These are phyloP conservation scores for Antitype chi DNA, from an alignment of 2,888 invertebrate species.

Conservation along the genomic window DNA sequence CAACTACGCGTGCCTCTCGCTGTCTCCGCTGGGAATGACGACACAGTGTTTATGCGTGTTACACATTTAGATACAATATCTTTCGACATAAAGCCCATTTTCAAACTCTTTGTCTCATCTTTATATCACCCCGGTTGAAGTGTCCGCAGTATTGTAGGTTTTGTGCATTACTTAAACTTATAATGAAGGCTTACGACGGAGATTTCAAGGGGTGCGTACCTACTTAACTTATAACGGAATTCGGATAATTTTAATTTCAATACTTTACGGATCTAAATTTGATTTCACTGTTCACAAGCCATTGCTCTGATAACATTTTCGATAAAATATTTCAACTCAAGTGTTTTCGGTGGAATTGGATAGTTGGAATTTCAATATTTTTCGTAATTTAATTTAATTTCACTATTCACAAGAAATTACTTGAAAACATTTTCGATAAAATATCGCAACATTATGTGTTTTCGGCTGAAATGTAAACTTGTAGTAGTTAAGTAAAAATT, in stretches of 20 bases:
- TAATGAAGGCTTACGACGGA: constrained; percentile 62
- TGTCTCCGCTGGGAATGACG: constrained; percentile 3
- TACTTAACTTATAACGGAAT: not conserved
- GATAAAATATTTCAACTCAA: not conserved
- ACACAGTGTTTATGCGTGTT: constrained; percentile 47
- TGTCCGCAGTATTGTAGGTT: constrained; percentile 17
- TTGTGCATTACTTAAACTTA: not conserved
- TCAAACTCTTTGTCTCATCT: constrained; percentile 42
- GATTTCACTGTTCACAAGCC: not conserved
- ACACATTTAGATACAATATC: constrained; percentile 35
- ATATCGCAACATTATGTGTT: not conserved
- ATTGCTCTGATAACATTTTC: not conserved
- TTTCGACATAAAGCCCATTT: constrained; percentile 36
- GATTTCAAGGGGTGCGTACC: constrained; percentile 62
- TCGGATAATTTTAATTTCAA: not conserved
- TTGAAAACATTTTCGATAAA: not conserved
- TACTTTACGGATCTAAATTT: not conserved
- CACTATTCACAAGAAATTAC: not conserved
- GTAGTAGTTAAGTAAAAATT: not conserved
- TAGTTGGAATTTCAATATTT: not conserved
- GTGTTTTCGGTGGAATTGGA: not conserved
- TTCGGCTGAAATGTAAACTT: not conserved
- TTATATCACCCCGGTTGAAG: constrained; percentile 2
- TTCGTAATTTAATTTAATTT: not conserved
- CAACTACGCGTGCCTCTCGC: constrained; percentile 53